Base-by-base conservation (phyloP, 2,797 vertebrate genomes). In the Molossus molossus region DNA sequence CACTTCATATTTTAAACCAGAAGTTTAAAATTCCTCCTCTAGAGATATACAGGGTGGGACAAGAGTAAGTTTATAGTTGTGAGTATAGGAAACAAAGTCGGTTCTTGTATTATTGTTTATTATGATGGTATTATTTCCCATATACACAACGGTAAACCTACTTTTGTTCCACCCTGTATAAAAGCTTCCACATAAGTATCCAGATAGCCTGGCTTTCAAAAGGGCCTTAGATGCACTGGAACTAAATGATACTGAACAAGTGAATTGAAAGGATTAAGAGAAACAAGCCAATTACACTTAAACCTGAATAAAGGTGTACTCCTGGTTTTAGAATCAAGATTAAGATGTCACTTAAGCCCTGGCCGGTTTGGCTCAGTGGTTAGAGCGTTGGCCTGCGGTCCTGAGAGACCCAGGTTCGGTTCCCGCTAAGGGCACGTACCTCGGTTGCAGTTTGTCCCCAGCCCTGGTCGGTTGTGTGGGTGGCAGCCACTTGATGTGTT, bases 1-100 rank as follows among this genome's bases (percentile, higher is more conserved):
- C 92, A 93, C 40, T 95, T 86, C 70, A 76, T 60, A 76, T 55
- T 80, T 18, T 89, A 55, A 80, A 73, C 57, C 20, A 20, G 33
- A 87, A 40, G 27, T 12, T 62, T 60, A 55, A 83, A 84, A 90
- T 9, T n/a, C 25, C 50, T 23, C 10, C 0, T 0, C 11, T 33
- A 33, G 12, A 18, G 15, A 95, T 21, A 82, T 27, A 15, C 33
- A 40, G 33, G 18, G 33, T 2, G 9, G 18, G 67, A 4, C 33
- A 79, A 79, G 58, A 58, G 53, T 57, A 79, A 53, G n/a, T 58
- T 79, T 37, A 79, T 7, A 79, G 76, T 58, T 79, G 53, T 79
- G 76, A 72, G 33, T 72, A 45, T 23, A 11, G 10, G 37, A 70
- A 45, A 45, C 40, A 45, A 37, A 45, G 55, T 37, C 15, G 58